Evolutionary conservation across 1,140 invertebrate genomes (phyloP).

Genomic region (Batillaria attramentaria): DNA sequence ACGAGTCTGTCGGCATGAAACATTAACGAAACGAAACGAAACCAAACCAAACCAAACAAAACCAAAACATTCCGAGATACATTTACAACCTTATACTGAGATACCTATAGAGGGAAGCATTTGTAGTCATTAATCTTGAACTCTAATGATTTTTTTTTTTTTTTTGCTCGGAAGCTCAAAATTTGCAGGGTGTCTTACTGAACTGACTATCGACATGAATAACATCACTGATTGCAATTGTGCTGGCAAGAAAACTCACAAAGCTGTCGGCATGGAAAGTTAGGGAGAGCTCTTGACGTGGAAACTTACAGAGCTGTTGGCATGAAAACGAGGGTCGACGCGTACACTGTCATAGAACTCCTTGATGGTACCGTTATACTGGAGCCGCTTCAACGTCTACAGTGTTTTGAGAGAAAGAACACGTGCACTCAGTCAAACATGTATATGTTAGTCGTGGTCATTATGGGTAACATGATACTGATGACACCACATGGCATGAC

Average conservation of each 20-base stretch:
- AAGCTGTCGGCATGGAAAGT: neutral
- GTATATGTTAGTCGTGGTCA: neutral
- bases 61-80: neutral
- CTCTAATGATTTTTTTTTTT: neutral
- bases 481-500: no score
- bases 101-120: no score
- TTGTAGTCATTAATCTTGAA: neutral
- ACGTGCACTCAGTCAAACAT: neutral
- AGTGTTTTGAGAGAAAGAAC: neutral
- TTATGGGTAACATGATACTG: neutral
- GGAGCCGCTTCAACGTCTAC: neutral
- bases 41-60: neutral
- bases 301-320: conserved; percentile 44
- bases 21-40: neutral
- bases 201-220: neutral
- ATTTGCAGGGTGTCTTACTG: neutral
- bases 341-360: conserved; percentile 45
- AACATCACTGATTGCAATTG: neutral
- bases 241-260: no score
- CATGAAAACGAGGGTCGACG: conserved; percentile 40
- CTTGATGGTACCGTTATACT: conserved; percentile 39
- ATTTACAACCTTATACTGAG: no score
- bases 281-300: neutral
- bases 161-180: neutral
- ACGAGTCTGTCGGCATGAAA: no score